These are phyloP conservation scores for Eremobia ochroleuca DNA, from an alignment of 2,888 invertebrate species.

Conservation along the genomic window DNA sequence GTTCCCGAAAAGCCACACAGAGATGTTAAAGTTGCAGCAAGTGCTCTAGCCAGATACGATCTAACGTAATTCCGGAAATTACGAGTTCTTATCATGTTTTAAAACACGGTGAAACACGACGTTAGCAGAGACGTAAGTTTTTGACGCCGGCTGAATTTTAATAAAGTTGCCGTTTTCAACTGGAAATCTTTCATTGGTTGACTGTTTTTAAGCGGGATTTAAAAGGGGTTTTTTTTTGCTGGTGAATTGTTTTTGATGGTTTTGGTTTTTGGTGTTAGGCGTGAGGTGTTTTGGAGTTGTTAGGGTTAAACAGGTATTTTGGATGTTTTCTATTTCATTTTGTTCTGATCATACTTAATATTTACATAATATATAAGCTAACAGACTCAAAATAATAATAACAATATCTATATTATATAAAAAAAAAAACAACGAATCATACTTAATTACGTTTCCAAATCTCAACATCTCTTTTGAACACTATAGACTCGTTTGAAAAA, in stretches of 20 bases:
- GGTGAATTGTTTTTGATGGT: constrained; percentile 16
- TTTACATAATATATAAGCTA: not conserved
- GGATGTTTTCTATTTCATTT: not conserved
- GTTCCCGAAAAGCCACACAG: constrained; percentile 36
- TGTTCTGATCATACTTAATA: not conserved
- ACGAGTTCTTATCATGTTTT: constrained; percentile 66
- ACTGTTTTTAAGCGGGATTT: constrained; percentile 46
- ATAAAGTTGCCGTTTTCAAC: constrained; percentile 53
- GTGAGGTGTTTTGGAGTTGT: not conserved
- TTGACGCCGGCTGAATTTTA: constrained; percentile 62
- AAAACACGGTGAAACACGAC: constrained; percentile 67
- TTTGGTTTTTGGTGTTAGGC: constrained; percentile 14
- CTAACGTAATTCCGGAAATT: constrained; percentile 64
- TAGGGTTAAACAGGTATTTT: not conserved
- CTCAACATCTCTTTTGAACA: not conserved
- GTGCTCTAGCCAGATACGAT: constrained; percentile 51
- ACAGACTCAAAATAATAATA: too few relatives aligned
- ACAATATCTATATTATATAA: too few relatives aligned
- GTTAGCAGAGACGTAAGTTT: constrained; percentile 64
- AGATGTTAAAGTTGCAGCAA: constrained; percentile 36
- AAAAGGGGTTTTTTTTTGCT: constrained; percentile 27
- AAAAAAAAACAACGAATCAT: too few relatives aligned
- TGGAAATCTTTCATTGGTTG: constrained; percentile 52
- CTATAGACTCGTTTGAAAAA: not conserved
- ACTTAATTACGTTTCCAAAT: not conserved